Conservation (phyloP, 2,797 vertebrate species). For the Enteromius mattozi region DNA sequence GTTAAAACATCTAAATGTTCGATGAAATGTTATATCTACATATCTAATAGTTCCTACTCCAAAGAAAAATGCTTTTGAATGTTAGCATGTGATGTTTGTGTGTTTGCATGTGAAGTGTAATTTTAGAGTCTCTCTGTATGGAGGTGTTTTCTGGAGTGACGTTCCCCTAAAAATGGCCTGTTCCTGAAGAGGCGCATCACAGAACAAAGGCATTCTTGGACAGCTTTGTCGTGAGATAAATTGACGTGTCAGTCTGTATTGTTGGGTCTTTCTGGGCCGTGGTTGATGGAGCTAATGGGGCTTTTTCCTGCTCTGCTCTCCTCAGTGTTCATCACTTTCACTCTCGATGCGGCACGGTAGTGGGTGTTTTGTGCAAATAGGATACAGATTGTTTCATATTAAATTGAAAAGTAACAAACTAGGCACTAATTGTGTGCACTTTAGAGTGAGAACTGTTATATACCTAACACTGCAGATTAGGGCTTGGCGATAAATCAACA, state of each 20-base stretch:
- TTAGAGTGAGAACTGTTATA: neutral
- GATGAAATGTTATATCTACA: neutral
- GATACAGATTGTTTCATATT: neutral
- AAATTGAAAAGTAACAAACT: neutral
- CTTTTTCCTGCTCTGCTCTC: neutral
- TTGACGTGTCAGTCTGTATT: slow-evolving; percentile 47
- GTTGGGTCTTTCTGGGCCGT: slow-evolving; percentile 3
- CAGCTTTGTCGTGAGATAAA: slow-evolving; percentile 40
- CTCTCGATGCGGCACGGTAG: neutral
- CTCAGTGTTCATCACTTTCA: neutral
- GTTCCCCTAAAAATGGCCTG: neutral
- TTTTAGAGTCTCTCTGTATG: neutral
- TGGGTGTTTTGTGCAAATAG: neutral
- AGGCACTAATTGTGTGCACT: neutral
- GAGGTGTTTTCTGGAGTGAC: neutral
- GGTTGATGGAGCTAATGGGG: neutral
- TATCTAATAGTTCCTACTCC: neutral
- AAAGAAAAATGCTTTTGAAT: neutral
- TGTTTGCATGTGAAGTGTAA: neutral
- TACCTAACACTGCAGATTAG: neutral
- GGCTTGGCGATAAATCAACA: too few species aligned
- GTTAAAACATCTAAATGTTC: too few species aligned
- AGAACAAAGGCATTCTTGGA: slow-evolving; percentile 5
- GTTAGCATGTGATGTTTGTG: neutral
- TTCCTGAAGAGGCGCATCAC: neutral